phyloP scores from a whole-genome alignment of 1,140 invertebrate species.

The Trachymyrmex septentrionalis region DNA sequence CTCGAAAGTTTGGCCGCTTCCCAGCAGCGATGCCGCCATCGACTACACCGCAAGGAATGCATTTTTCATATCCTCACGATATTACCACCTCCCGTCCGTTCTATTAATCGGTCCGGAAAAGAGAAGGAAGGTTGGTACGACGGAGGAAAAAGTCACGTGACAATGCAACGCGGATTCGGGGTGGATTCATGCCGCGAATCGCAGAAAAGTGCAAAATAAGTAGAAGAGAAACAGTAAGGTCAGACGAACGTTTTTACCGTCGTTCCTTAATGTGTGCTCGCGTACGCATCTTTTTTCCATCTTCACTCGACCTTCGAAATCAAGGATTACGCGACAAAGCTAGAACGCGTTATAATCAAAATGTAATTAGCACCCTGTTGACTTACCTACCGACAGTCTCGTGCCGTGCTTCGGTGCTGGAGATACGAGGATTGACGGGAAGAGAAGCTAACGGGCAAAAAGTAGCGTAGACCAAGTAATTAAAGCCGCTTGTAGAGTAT shows the following conservation, averaged over 20 bases:
- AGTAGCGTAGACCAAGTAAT: constrained; percentile 66
- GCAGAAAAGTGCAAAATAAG: not conserved
- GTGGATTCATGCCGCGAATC: constrained; percentile 55
- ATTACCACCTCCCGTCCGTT: constrained; percentile 74
- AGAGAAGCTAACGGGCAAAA: constrained; percentile 11
- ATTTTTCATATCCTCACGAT: constrained; percentile 79
- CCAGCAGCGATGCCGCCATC: constrained; percentile 67
- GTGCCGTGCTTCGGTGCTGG: not conserved
- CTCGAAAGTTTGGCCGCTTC: constrained; percentile 78
- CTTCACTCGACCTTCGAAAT: not conserved
- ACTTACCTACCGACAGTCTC: constrained; percentile 32
- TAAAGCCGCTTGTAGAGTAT: constrained; percentile 61
- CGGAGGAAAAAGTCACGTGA: constrained; percentile 46
- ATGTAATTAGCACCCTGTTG: constrained; percentile 51
- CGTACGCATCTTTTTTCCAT: not conserved
- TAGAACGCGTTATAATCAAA: not conserved
- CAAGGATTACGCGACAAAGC: not conserved
- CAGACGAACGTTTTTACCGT: not conserved
- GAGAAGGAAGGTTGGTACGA: constrained; percentile 9
- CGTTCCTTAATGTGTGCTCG: not conserved
- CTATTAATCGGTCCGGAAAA: constrained; percentile 75
- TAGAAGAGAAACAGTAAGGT: not conserved
- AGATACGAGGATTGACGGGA: constrained; percentile 23
- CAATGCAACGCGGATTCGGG: constrained; percentile 45
- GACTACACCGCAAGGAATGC: constrained; percentile 75